phyloP scores from a whole-genome alignment of 2,888 invertebrate species.

The Diarsia brunnea region DNA sequence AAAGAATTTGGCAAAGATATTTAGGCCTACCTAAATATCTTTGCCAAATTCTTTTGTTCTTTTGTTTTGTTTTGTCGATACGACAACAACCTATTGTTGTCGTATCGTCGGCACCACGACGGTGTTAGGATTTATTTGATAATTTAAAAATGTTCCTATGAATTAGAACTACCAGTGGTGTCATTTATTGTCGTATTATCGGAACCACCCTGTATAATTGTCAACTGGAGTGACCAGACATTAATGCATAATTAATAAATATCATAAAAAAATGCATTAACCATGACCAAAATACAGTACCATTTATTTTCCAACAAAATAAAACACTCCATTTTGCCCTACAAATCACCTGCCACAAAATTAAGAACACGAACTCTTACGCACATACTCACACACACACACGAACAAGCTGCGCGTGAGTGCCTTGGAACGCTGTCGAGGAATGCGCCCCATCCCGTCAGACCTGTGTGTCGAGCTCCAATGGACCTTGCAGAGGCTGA shows the following conservation, averaged over 20 bases:
- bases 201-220: too few relatives aligned
- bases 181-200: too few relatives aligned
- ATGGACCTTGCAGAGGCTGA: conserved; percentile 46
- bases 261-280: not conserved
- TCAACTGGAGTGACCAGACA: not conserved
- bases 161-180: too few relatives aligned
- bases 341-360: conserved; percentile 40
- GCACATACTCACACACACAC: conserved; percentile 9
- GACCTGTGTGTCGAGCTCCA: conserved; percentile 57
- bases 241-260: not conserved
- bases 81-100: too few relatives aligned
- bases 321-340: conserved; percentile 18
- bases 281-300: not conserved
- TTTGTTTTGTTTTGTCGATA: too few relatives aligned
- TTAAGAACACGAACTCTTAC: conserved; percentile 20
- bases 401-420: conserved; percentile 30
- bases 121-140: too few relatives aligned
- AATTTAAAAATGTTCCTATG: too few relatives aligned
- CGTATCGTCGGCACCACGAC: too few relatives aligned
- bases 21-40: too few relatives aligned
- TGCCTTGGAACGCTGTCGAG: conserved; percentile 56
- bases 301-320: conserved; percentile 2
- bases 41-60: too few relatives aligned
- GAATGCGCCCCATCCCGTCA: conserved; percentile 67
- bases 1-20: too few relatives aligned